A percentile compares a stretch with the other conserved stretches of the same genome.
These are phyloP conservation scores for Porites australiensis DNA, from an alignment of 64 coral and sea anemone genomes.

Conservation along the genomic window DNA sequence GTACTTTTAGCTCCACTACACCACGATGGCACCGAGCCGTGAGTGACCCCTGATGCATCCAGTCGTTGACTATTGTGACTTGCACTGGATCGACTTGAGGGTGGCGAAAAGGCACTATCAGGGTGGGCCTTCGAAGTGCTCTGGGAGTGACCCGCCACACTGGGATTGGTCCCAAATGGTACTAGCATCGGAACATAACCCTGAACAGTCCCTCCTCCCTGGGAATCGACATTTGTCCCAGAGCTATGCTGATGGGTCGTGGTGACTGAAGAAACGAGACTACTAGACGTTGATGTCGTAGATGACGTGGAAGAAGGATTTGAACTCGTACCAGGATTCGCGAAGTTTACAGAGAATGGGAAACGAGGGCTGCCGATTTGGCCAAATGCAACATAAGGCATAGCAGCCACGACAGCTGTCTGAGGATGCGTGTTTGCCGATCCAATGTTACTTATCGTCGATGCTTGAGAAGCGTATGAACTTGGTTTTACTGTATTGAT, in stretches of 20 bases:
- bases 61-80: slow-evolving; percentile 9
- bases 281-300: slow-evolving; percentile 17
- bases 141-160: not conserved
- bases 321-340: not conserved
- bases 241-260: slow-evolving; percentile 22
- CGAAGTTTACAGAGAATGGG: slow-evolving; percentile 42
- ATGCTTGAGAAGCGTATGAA: slow-evolving; percentile 40
- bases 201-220: not conserved
- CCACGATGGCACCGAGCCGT: not conserved
- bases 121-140: not conserved
- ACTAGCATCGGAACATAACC: slow-evolving; percentile 30
- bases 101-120: slow-evolving; percentile 36
- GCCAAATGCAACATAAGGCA: slow-evolving; percentile 59
- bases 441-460: slow-evolving; percentile 2
- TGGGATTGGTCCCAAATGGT: not conserved
- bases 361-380: slow-evolving; percentile 37
- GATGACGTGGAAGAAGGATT: slow-evolving; percentile 27
- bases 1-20: not conserved
- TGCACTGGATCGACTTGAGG: slow-evolving; percentile 3
- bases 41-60: not conserved
- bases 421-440: slow-evolving; percentile 14
- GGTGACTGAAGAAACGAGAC: slow-evolving; percentile 7
- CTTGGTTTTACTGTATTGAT: slow-evolving; percentile 71
- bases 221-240: not conserved
- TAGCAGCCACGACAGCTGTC: slow-evolving; percentile 62